A percentile compares a stretch with the other conserved stretches of the same genome.
phyloP scores from a whole-genome alignment of 2,113 vertebrate species.

The Bufo bufo region DNA sequence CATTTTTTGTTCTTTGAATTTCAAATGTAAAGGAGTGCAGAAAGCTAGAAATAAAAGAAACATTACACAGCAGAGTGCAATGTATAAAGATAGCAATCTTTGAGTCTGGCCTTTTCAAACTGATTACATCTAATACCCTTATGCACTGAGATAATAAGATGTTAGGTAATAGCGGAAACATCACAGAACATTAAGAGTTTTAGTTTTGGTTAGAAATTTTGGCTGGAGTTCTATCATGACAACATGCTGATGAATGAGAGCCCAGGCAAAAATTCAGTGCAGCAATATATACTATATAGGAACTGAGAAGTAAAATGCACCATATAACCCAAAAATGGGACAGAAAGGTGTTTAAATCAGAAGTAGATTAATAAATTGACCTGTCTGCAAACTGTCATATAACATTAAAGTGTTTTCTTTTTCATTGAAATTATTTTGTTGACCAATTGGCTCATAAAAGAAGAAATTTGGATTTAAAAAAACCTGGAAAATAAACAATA shows the following conservation, averaged over 20 bases:
- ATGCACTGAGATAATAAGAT: not conserved
- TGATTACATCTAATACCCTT: constrained; percentile 1
- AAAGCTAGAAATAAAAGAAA: not conserved
- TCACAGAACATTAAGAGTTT: not conserved
- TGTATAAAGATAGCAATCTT: not conserved
- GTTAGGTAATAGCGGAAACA: constrained; percentile 18
- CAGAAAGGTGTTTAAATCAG: not conserved
- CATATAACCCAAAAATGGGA: constrained; percentile 8
- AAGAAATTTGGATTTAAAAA: constrained; percentile 17
- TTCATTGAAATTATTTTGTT: constrained; percentile 43
- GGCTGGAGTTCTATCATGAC: not conserved
- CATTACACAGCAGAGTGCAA: not conserved
- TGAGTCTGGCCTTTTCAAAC: not conserved
- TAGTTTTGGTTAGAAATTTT: constrained; percentile 10
- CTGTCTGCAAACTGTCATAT: constrained; percentile 36
- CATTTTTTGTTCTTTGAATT: no score
- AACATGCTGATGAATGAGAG: constrained; percentile 13
- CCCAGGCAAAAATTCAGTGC: not conserved
- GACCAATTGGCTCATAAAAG: constrained; percentile 16
- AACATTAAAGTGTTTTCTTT: constrained; percentile 34
- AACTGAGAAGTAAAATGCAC: not conserved
- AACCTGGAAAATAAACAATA: constrained; percentile 50
- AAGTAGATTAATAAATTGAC: constrained; percentile 23
- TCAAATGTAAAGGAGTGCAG: not conserved
- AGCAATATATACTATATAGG: not conserved